Conservation (phyloP, 2,113 vertebrate genomes). For the Panurus biarmicus region DNA sequence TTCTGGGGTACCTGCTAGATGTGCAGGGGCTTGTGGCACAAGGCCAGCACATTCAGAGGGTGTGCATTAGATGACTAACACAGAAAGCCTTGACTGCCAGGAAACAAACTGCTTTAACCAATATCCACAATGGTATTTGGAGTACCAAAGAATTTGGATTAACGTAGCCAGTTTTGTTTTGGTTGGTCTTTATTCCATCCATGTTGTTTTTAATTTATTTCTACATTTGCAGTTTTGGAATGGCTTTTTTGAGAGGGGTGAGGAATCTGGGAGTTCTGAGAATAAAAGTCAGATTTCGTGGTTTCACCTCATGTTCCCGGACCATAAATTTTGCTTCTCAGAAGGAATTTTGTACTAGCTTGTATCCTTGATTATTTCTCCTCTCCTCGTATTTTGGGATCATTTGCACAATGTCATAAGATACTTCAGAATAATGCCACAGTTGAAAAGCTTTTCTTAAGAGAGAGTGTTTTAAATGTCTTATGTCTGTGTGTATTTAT, state of each 20-base stretch:
- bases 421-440: neutral
- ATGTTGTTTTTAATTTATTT: neutral
- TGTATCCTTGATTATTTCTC: neutral
- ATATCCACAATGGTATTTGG: neutral
- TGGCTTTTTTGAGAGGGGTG: neutral
- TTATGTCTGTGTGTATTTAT: no score
- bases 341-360: neutral
- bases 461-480: neutral
- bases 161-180: neutral
- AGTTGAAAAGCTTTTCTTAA: neutral
- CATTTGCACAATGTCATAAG: neutral
- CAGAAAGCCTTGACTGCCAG: neutral
- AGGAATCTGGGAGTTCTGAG: neutral
- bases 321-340: slow-evolving; percentile 5
- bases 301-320: neutral
- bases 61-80: rapidly evolving
- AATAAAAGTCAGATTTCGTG: neutral
- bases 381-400: neutral
- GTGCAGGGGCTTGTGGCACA: neutral
- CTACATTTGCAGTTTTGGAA: neutral
- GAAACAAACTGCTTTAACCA: neutral
- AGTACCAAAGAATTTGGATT: neutral
- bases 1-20: neutral
- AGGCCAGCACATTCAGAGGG: neutral
- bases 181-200: neutral